phyloP scores from a whole-genome alignment of 2,797 vertebrate genomes.

The Pygocentrus nattereri region DNA sequence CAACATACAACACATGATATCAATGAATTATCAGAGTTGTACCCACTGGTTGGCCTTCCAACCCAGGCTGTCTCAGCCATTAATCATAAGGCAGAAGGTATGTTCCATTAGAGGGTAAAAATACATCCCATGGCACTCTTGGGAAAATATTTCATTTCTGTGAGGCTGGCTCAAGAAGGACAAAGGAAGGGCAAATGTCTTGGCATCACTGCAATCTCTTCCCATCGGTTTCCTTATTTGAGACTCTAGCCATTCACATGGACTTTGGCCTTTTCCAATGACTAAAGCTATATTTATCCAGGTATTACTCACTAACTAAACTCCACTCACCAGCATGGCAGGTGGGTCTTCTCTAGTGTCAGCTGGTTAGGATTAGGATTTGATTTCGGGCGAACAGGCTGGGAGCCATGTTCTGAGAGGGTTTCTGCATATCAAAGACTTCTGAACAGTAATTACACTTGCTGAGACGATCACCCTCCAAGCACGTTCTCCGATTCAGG shows the following conservation, averaged over 20 bases:
- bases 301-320: slow-evolving; percentile 8
- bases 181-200: not conserved
- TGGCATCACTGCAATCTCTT: slow-evolving; percentile 17
- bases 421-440: slow-evolving; percentile 13
- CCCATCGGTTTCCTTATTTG: not conserved
- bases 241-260: not conserved
- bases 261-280: not conserved
- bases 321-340: slow-evolving; percentile 19
- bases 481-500: slow-evolving; percentile 10
- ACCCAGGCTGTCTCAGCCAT: not conserved
- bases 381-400: not conserved
- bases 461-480: slow-evolving; percentile 19
- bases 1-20: not conserved
- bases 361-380: slow-evolving; percentile 21
- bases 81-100: not conserved
- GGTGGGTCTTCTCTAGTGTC: slow-evolving; percentile 27
- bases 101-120: slow-evolving; percentile 7
- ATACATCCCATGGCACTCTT: slow-evolving; percentile 1
- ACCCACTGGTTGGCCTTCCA: not conserved
- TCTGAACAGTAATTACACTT: slow-evolving; percentile 14
- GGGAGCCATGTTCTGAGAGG: not conserved
- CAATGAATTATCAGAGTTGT: not conserved
- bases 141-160: slow-evolving; percentile 33
- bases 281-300: slow-evolving; percentile 30
- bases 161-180: slow-evolving; percentile 13